phyloP scores from a whole-genome alignment of 2,113 vertebrate genomes.

The Antigone vipio region DNA sequence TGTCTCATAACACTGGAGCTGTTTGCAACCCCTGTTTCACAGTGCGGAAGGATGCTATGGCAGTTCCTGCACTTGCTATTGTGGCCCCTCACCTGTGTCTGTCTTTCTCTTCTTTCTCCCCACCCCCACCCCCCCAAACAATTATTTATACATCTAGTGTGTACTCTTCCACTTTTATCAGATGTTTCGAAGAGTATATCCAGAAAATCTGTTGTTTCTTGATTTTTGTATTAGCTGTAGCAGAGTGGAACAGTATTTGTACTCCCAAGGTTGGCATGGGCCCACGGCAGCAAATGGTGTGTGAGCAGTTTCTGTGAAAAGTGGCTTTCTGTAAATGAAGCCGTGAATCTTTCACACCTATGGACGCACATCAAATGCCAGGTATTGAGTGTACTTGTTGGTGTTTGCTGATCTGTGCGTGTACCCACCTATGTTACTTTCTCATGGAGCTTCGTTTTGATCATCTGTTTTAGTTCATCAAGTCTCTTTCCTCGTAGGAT shows the following conservation, averaged over 20 bases:
- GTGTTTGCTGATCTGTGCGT: background rate
- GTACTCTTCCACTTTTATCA: background rate
- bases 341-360: background rate
- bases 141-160: background rate
- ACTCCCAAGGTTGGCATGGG: background rate
- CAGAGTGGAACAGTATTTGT: background rate
- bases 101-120: no score
- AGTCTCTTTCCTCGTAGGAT: background rate
- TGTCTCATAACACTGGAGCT: background rate
- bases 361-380: background rate
- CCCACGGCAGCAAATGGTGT: background rate
- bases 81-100: background rate
- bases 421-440: background rate
- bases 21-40: background rate
- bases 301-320: background rate
- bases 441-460: background rate
- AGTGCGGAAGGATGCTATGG: no score
- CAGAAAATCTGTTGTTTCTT: background rate
- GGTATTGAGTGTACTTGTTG: background rate
- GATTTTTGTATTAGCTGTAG: background rate
- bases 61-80: background rate
- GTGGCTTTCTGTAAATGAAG: background rate
- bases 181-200: background rate
- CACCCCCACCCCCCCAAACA: no score
- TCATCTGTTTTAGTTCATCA: background rate